Base-by-base conservation (phyloP, 2,113 vertebrate species). In the Oreotragus oreotragus region DNA sequence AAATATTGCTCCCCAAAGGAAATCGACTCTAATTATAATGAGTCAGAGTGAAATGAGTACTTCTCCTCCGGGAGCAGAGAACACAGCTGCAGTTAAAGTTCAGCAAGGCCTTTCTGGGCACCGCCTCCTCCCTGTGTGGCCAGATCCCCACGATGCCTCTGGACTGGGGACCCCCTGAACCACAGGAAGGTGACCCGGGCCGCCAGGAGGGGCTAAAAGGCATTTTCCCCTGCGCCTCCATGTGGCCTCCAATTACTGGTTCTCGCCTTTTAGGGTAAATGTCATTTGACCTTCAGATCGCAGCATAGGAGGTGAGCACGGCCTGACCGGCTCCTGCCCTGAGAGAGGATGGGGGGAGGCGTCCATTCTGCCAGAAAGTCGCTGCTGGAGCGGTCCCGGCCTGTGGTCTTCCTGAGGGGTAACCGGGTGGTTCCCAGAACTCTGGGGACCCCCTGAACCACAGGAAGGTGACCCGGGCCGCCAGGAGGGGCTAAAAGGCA, bases 1-100 rank as follows among this genome's bases (percentile, higher is more conserved):
- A 97, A 91, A 96, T 55, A 96, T 84, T 94, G 94, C 70, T 95
- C 97, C 94, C 94, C 39, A 27, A 23, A 83, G 94, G 86, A 77
- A 83, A 79, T 49, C 49, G 21, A 17, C 90, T 86, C 90, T 94
- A 45, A 93, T 96, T 92, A 79, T 70, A n/a, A 30, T 16, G 73
- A 92, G 87, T 77, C 76, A 86, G 28, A n/a, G 10, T 9, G 16
- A 77, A 85, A n/a, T 73, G 83, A 91, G 66, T 55, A 25, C 14
- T 60, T 25, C 87, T 84, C 97, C 92, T 43, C n/a, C 0, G 70
- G 96, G 94, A 91, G 9, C 84, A 27, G 47, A 49, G 84, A 64
- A 53, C 77, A 47, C 92, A 84, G 90, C 92, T 93, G 84, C 36
- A 5, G 79, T 2, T 28, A 15, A 30, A 9, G 76, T 60, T 79